Conservation (phyloP, 2,888 invertebrate genomes). For the Pyrochroa serraticornis region DNA sequence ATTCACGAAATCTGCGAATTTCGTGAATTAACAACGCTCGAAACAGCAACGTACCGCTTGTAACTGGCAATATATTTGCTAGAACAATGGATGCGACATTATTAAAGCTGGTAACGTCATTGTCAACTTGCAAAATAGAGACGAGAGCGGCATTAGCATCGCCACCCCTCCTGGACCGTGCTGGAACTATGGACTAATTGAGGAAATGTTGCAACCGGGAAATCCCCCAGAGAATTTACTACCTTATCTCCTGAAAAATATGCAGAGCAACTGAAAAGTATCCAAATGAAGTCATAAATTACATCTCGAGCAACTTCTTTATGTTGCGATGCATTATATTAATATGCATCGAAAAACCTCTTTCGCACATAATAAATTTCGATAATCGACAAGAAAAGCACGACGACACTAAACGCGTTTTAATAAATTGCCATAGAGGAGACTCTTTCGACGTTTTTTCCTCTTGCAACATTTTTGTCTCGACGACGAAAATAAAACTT, state of each 20-base stretch:
- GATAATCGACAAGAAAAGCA: slow-evolving; percentile 3
- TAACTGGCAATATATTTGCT: slow-evolving; percentile 32
- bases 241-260: slow-evolving; percentile 22
- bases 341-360: slow-evolving; percentile 9
- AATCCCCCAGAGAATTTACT: slow-evolving; percentile 13
- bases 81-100: slow-evolving; percentile 33
- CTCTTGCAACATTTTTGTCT: no score
- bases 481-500: no score
- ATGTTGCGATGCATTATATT: slow-evolving; percentile 11
- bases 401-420: not conserved
- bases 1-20: slow-evolving; percentile 25
- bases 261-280: slow-evolving; percentile 14
- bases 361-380: slow-evolving; percentile 4
- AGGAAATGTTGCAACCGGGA: slow-evolving; percentile 22
- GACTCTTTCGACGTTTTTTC: not conserved
- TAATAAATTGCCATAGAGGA: not conserved
- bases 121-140: slow-evolving; percentile 33
- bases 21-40: slow-evolving; percentile 27
- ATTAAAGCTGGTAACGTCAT: slow-evolving; percentile 35
- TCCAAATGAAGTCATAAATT: slow-evolving; percentile 19
- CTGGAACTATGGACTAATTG: slow-evolving; percentile 31
- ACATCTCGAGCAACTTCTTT: not conserved
- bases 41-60: slow-evolving; percentile 29
- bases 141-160: slow-evolving; percentile 26
- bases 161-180: slow-evolving; percentile 21